phyloP scores from a whole-genome alignment of 2,888 invertebrate species.

The Dicyrtomina minuta region DNA sequence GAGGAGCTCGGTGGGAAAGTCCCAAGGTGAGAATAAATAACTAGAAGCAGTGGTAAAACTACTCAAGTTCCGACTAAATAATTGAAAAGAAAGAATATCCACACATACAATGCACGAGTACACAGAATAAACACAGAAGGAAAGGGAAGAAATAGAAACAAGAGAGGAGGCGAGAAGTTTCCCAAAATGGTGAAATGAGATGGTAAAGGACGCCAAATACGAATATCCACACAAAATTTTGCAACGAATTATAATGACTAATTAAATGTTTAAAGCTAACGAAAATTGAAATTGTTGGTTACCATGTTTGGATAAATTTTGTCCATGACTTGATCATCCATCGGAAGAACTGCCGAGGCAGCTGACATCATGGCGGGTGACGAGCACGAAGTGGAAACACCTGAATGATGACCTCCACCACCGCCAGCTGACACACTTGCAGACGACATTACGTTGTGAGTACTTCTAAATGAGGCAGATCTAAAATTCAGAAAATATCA shows the following conservation, averaged over 20 bases:
- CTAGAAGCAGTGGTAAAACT: no score
- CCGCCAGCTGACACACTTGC: conserved; percentile 27
- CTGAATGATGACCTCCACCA: conserved; percentile 39
- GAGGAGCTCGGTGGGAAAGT: no score
- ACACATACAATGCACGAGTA: no score
- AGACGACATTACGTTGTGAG: conserved; percentile 37
- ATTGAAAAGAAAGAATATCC: no score
- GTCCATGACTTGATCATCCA: conserved; percentile 31
- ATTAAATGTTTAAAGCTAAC: no score
- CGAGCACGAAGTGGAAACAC: conserved; percentile 43
- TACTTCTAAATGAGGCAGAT: conserved; percentile 39
- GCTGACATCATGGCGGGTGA: conserved; percentile 42
- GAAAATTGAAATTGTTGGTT: neutral
- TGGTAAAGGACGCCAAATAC: neutral
- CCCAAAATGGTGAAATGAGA: neutral
- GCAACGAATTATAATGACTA: no score
- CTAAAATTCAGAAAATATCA: conserved; percentile 10
- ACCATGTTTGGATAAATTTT: conserved; percentile 36
- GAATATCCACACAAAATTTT: no score
- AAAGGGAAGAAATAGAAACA: neutral
- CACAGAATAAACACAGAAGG: neutral
- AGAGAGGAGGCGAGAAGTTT: neutral
- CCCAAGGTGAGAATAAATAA: no score
- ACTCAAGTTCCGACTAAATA: no score
- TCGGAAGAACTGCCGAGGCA: conserved; percentile 30